Base-by-base conservation (phyloP, 2,797 vertebrate genomes). In the Aldrovandia affinis region DNA sequence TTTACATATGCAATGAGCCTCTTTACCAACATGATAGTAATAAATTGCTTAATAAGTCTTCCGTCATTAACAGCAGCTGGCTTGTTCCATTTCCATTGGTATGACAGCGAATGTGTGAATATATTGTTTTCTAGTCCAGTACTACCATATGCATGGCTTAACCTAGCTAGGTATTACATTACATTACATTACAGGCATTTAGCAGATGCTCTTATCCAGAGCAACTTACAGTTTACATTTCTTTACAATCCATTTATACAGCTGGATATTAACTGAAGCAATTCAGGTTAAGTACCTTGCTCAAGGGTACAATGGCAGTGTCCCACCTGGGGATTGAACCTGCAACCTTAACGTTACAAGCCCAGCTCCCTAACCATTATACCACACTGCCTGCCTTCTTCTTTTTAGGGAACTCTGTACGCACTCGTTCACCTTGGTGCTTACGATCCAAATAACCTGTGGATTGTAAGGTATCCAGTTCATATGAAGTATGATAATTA, bases 401-500 rank as follows among this genome's bases (percentile, higher is more conserved):
- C n/a, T n/a, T n/a, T n/a, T n/a, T 81, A 68, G n/a, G 28, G 63
- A 59, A 33, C 78, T 57, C 55, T 54, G 57, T 36, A 55, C 30
- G 61, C 73, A 80, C 22, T 36, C 22, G 47, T 77, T 78, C 73
- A 61, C 5, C n/a, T 83, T 47, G 50, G n/a, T 73, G 54, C 78
- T 80, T 93, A 95, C 18, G 95, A 94, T 78, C 95, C 95, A 92
- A 95, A 95, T 52, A 95, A 91, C 85, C 95, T 95, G 91, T 80
- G 18, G 83, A 78, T n/a, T n/a, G n/a, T n/a, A n/a, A n/a, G n/a
- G n/a, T n/a, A n/a, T n/a, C n/a, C 12, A 7, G 7, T 65, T 73
- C 12, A 73, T 73, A 15, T 39, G 12, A 42, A 42, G n/a, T 47
- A 28, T 77, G 42, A 20, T 44, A 77, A 25, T 18, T 44, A 47